These are phyloP conservation scores for Saccostrea cuccullata DNA, from an alignment of 1,140 invertebrate genomes.

Conservation along the genomic window DNA sequence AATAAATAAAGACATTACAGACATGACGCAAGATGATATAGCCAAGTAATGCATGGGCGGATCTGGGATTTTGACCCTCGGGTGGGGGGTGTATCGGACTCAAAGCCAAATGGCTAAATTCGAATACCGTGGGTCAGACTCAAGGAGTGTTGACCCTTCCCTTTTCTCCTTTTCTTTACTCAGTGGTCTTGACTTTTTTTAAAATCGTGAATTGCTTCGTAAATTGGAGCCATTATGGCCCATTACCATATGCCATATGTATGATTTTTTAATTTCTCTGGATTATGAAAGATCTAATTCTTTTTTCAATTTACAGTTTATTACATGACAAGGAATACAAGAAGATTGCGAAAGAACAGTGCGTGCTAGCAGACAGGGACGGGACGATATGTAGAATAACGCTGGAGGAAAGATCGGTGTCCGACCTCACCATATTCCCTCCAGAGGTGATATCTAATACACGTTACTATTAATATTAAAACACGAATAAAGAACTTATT, in stretches of 20 bases:
- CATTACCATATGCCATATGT: too few species aligned
- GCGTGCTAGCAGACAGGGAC: constrained; percentile 16
- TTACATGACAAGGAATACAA: background rate
- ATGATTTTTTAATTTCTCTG: too few species aligned
- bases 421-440: background rate
- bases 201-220: too few species aligned
- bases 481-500: too few species aligned
- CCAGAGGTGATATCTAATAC: background rate
- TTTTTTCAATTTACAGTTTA: background rate
- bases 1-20: background rate
- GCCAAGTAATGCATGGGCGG: background rate
- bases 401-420: constrained; percentile 18
- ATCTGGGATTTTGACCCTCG: too few species aligned
- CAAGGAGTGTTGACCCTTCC: too few species aligned
- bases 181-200: too few species aligned
- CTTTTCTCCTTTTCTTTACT: too few species aligned
- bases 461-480: background rate
- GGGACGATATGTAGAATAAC: constrained; percentile 24
- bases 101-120: too few species aligned
- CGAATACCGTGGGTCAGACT: too few species aligned
- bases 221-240: too few species aligned
- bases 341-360: constrained; percentile 21
- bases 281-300: background rate
- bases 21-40: constrained; percentile 1
- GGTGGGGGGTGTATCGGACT: too few species aligned